Evolutionary conservation across 2,888 invertebrate species (phyloP).

Genomic region (Beris morrisii): DNA sequence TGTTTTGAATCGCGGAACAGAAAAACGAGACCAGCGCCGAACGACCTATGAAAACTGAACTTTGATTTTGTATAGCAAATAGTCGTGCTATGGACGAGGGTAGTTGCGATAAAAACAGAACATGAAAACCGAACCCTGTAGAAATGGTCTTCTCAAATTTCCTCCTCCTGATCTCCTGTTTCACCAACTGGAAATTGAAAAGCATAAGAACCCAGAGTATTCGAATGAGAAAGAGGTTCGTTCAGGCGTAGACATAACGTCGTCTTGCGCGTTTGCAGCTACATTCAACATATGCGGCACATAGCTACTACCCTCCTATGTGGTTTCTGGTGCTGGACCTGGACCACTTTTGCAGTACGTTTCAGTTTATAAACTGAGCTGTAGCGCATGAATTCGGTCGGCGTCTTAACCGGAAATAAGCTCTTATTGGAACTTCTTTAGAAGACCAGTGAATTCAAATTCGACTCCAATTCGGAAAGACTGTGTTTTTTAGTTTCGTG

Average conservation of each 20-base stretch:
- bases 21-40: too few species aligned
- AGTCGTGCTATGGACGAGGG: too few species aligned
- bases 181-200: conserved; percentile 7
- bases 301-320: conserved; percentile 8
- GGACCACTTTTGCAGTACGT: background rate
- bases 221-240: background rate
- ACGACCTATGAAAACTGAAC: too few species aligned
- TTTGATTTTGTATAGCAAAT: too few species aligned
- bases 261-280: conserved; percentile 12
- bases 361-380: too few species aligned
- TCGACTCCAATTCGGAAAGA: too few species aligned
- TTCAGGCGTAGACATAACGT: conserved; percentile 2
- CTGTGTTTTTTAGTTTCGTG: too few species aligned
- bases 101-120: too few species aligned
- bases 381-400: background rate
- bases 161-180: conserved; percentile 20
- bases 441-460: too few species aligned
- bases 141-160: conserved; percentile 20
- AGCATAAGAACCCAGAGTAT: background rate
- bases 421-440: conserved; percentile 4
- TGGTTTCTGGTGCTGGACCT: conserved; percentile 7
- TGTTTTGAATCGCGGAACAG: too few species aligned
- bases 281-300: conserved; percentile 1
- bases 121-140: too few species aligned
- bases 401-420: background rate